These are phyloP conservation scores for Columba janthina DNA, from an alignment of 2,113 vertebrate genomes.

Conservation along the genomic window DNA sequence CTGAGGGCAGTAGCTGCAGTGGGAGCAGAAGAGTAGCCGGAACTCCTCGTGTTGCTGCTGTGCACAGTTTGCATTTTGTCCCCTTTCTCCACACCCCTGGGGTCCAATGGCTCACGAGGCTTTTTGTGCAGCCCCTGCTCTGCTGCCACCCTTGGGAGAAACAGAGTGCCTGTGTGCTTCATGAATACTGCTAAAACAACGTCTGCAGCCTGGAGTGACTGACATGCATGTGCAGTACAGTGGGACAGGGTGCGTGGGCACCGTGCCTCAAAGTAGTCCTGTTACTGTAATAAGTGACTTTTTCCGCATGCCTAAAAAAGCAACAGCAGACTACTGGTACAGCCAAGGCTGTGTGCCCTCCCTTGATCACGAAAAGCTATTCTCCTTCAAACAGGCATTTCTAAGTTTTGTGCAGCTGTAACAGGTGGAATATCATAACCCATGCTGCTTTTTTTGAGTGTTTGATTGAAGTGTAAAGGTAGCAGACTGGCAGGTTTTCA, in stretches of 20 bases:
- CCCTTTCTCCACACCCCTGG: neutral
- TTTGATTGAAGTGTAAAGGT: conserved; percentile 14
- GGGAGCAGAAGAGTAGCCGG: neutral
- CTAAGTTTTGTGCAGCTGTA: conserved; percentile 14
- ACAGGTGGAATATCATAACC: neutral
- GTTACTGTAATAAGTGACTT: conserved; percentile 8
- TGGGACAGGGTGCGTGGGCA: neutral
- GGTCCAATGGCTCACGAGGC: neutral
- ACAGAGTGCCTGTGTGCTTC: neutral
- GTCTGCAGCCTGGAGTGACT: neutral
- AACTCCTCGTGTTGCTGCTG: accelerated
- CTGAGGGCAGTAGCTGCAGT: neutral
- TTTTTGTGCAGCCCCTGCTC: neutral
- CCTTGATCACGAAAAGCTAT: conserved; percentile 20
- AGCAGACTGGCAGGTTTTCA: conserved; percentile 6
- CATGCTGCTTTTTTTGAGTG: neutral
- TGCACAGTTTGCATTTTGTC: neutral
- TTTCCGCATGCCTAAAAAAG: conserved; percentile 35
- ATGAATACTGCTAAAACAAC: conserved; percentile 19
- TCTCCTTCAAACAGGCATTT: conserved; percentile 10
- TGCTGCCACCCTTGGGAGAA: neutral
- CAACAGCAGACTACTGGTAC: neutral
- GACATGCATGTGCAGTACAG: neutral
- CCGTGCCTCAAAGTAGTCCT: neutral
- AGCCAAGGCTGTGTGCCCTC: conserved; percentile 4